These are phyloP conservation scores for Phymorhynchus buccinoides DNA, from an alignment of 1,140 invertebrate species.

Conservation along the genomic window DNA sequence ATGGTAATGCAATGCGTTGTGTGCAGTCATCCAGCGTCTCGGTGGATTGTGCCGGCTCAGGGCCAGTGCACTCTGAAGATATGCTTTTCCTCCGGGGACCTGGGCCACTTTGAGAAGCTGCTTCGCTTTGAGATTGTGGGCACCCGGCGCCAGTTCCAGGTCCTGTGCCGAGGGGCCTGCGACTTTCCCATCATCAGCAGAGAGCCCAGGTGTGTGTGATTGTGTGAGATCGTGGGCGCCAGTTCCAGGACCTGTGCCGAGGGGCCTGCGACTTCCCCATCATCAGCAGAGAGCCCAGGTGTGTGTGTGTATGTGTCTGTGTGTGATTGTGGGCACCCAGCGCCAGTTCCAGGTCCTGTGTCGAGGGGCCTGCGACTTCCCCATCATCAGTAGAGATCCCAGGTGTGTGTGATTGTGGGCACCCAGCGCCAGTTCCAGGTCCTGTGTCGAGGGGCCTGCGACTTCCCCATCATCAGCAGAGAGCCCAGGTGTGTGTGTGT, in stretches of 20 bases:
- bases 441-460: conserved; percentile 73
- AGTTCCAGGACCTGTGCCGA: conserved; percentile 72
- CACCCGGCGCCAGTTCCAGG: conserved; percentile 71
- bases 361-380: conserved; percentile 73
- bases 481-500: too few relatives aligned
- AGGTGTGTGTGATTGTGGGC: conserved; percentile 71
- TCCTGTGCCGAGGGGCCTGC: conserved; percentile 73
- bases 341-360: conserved; percentile 72
- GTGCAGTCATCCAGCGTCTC: conserved; percentile 65
- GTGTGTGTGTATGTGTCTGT: too few relatives aligned
- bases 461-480: conserved; percentile 73
- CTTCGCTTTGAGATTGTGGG: conserved; percentile 74
- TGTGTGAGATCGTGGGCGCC: too few relatives aligned
- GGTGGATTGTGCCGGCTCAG: conserved; percentile 70
- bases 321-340: conserved; percentile 69
- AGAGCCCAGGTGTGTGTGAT: conserved; percentile 74
- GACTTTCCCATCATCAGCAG: conserved; percentile 73
- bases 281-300: conserved; percentile 73
- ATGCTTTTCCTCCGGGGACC: conserved; percentile 70
- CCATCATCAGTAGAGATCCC: conserved; percentile 73
- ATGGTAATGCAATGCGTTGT: too few relatives aligned
- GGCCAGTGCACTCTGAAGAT: conserved; percentile 64
- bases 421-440: conserved; percentile 72
- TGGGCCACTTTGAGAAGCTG: conserved; percentile 74
- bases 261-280: conserved; percentile 74